Conservation (phyloP, 2,888 invertebrate genomes). For the Drosophila neotestacea region DNA sequence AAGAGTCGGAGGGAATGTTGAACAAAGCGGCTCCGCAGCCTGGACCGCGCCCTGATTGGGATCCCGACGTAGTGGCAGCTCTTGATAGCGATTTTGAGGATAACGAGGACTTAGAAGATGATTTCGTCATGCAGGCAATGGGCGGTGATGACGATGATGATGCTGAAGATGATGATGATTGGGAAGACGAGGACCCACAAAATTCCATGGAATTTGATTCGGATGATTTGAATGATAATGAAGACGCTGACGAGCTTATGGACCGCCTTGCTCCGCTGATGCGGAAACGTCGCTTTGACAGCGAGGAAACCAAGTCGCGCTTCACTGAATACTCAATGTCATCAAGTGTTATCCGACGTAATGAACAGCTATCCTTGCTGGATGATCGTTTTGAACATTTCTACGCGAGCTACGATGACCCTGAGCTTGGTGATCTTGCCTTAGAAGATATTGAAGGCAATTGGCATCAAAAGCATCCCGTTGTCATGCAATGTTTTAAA, state of each 20-base stretch:
- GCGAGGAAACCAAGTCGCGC: slow-evolving; percentile 92
- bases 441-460: slow-evolving; percentile 93
- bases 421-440: slow-evolving; percentile 95
- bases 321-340: slow-evolving; percentile 98
- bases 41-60: slow-evolving; percentile 90
- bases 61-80: slow-evolving; percentile 96
- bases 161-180: slow-evolving; percentile 70
- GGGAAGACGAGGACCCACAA: slow-evolving; percentile 62
- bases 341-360: slow-evolving; percentile 94
- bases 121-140: slow-evolving; percentile 93
- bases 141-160: slow-evolving; percentile 64
- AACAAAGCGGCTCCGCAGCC: slow-evolving; percentile 84
- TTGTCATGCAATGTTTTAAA: slow-evolving; percentile 90
- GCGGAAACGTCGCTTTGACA: slow-evolving; percentile 84
- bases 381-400: slow-evolving; percentile 96
- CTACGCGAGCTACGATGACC: slow-evolving; percentile 94
- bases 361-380: slow-evolving; percentile 91
- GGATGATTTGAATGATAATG: slow-evolving; percentile 77
- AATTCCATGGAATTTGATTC: slow-evolving; percentile 76
- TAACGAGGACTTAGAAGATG: slow-evolving; percentile 95
- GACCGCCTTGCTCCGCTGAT: slow-evolving; percentile 85
- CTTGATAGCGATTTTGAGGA: slow-evolving; percentile 97
- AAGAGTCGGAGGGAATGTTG: slow-evolving; percentile 91
- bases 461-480: slow-evolving; percentile 86
- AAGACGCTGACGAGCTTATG: slow-evolving; percentile 85